Evolutionary conservation across 1,140 invertebrate genomes (phyloP), one percentile per base, ranked within the genome.

Genomic region (Rhopalosiphum padi): DNA sequence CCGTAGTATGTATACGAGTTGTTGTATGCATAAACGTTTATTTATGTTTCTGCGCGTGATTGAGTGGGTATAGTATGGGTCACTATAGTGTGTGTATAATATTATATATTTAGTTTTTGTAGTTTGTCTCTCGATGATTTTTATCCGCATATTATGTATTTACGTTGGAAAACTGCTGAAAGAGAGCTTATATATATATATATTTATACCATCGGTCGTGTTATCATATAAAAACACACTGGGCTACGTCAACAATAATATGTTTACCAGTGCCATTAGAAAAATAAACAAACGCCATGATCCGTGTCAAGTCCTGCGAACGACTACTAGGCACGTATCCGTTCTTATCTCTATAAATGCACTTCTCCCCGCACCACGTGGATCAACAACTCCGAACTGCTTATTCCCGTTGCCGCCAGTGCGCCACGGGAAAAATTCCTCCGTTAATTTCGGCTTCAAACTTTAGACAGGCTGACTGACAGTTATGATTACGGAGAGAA

Each of bases 141-240:
- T 90, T n/a, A 35, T 53, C 35, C 51, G 53, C 51, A 37, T 90
- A 55, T 55, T 23, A 89, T 41, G 41, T 43, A 41, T 90, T 68
- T 90, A 55, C 89, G 37, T 68, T n/a, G 53, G 53, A 35, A 60
- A 90, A 68, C 89, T 11, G 25, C 37, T 37, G 25, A 68, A 90
- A 43, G 25, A 68, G 89, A 89, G 88, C 88, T 89, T 89, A 86
- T 86, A 46, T 86, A 46, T 46, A 46, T 46, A 46, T 46, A 46
- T 30, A 68, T 9, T 41, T 85, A 41, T 11, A 35, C 48, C 48
- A 21, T 90, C 55, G 37, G 35, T 30, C 53, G 91, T 83, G 91
- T 93, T 93, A 93, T 93, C 91, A 68, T 93, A 83, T 93, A 93
- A 93, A 93, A 93, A 86, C 91, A 93, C 82, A 93, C 91, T 35